Percentiles rank a stretch among this genome's conserved stretches.
phyloP scores from a whole-genome alignment of 2,888 invertebrate species.

The Branchipolynoe longqiensis region DNA sequence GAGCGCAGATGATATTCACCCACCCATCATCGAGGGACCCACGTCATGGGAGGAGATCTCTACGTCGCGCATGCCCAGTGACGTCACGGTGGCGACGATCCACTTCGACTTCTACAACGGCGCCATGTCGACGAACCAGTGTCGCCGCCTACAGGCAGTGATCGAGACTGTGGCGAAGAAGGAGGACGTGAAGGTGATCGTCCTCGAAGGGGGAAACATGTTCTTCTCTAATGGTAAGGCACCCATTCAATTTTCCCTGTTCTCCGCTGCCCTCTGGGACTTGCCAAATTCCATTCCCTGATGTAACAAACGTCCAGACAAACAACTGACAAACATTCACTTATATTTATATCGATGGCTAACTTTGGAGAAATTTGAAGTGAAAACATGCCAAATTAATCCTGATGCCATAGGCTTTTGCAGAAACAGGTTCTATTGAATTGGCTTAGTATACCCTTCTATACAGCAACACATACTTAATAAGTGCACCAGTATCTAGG shows the following conservation, averaged over 20 bases:
- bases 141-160: neutral
- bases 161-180: neutral
- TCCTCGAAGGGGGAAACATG: neutral
- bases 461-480: too few species aligned
- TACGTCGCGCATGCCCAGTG: neutral
- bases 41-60: slow-evolving; percentile 35
- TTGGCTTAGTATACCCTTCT: too few species aligned
- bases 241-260: neutral
- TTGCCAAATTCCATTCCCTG: too few species aligned
- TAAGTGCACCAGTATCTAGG: too few species aligned
- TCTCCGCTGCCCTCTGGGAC: too few species aligned
- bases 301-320: too few species aligned
- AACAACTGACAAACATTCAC: too few species aligned
- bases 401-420: too few species aligned
- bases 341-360: neutral
- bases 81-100: neutral
- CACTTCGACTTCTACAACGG: slow-evolving; percentile 53
- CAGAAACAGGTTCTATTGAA: too few species aligned
- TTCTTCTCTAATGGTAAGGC: slow-evolving; percentile 44
- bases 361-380: too few species aligned
- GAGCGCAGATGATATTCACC: neutral
- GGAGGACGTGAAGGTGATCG: neutral
- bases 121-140: slow-evolving; percentile 32
- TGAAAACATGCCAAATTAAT: too few species aligned
- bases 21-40: neutral